Conservation (phyloP, 2,113 vertebrate genomes). For the Callithrix jacchus region DNA sequence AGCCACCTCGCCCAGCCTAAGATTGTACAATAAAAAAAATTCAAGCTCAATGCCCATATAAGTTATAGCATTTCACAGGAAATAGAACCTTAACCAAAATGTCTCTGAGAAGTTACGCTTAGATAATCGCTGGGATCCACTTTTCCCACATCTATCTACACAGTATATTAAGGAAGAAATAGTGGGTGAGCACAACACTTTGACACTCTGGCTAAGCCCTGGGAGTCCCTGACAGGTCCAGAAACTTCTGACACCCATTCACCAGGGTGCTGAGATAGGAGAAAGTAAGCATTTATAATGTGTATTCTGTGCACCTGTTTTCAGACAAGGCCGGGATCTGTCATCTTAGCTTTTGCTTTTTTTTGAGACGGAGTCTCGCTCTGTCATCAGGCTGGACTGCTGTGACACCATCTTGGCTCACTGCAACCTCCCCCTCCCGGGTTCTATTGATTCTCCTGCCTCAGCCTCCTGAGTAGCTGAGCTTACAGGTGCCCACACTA, state of each 20-base stretch:
- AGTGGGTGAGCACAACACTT: background rate
- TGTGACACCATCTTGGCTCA: too few species aligned
- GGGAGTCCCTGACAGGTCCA: background rate
- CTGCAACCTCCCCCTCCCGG: too few species aligned
- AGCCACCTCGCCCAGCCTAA: too few species aligned
- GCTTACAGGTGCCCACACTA: too few species aligned
- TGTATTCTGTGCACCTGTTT: background rate
- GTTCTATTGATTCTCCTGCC: too few species aligned
- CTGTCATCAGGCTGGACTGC: too few species aligned
- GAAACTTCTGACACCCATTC: too few species aligned
- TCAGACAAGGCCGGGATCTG: background rate
- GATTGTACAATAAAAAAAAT: background rate
- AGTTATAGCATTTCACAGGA: constrained; percentile 36
- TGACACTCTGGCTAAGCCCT: fast-evolving
- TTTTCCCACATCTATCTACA: background rate
- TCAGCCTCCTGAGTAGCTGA: too few species aligned
- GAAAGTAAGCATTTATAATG: fast-evolving
- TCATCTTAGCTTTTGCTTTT: background rate
- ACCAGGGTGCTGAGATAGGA: fast-evolving
- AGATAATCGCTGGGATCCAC: background rate
- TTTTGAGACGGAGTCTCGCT: too few species aligned
- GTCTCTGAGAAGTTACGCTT: background rate
- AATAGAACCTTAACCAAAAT: background rate
- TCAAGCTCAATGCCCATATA: background rate
- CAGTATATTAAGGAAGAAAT: background rate